Base-by-base conservation (phyloP, 2,113 vertebrate species). In the Lethenteron camtschaticum region DNA sequence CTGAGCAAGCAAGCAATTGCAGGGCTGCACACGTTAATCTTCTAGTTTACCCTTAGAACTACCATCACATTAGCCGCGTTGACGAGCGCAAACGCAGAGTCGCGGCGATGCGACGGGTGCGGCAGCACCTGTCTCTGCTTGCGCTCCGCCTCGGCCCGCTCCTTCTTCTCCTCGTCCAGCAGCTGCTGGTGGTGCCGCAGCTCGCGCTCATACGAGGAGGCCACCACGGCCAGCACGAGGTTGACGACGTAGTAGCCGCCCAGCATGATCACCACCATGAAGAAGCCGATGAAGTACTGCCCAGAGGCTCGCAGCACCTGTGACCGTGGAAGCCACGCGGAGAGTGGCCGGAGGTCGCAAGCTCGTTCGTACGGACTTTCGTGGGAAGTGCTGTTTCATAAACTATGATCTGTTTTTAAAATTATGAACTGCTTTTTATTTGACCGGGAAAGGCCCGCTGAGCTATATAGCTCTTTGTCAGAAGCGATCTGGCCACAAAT, bases 211-310 rank as follows among this genome's bases (percentile, higher is more conserved):
- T 72, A 72, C 55, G 71, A 72, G 56, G 71, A 68, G 18, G 71
- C 71, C 71, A 72, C 71, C 9, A 72, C 71, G 55, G 71, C 71
- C 57, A 72, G 68, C 68, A 72, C 71, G 57, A 72, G 57, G 55
- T 72, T 72, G 18, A 69, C 68, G 10, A 72, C 66, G 14, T 72
- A 72, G 57, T 72, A 68, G 63, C 68, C 63, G 20, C 68, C 71
- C 55, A 72, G 70, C 71, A 72, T 72, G 71, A 72, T 59, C 3
- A 72, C 68, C 7, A 72, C 71, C 41, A 68, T 72, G 16, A 72
- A 72, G 68, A 72, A 72, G 20, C 59, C 56, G 63, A 72, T 68
- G 41, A 69, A 72, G 56, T 55, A 70, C 11, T 58, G 56, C 70
- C 71, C 71, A 72, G 68, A 59, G 14, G 68, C 68, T n/a, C 71